Percentiles rank a stretch among this genome's conserved stretches.
phyloP scores from a whole-genome alignment of 2,113 vertebrate genomes.

The Coptodon rendalli region DNA sequence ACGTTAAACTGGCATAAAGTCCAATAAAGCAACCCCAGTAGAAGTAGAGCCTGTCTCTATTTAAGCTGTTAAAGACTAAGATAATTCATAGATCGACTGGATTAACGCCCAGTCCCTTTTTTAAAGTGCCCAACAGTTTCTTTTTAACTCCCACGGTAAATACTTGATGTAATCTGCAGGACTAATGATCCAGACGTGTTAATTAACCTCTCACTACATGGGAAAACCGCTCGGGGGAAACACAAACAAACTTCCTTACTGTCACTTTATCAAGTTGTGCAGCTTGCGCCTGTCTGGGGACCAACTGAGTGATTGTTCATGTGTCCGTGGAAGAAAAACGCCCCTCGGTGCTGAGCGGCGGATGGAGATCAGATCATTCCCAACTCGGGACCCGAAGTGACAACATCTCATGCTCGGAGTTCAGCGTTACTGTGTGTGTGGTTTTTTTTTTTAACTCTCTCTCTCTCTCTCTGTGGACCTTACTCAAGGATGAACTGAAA shows the following conservation, averaged over 20 bases:
- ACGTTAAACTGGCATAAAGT: background rate
- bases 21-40: background rate
- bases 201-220: background rate
- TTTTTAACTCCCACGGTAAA: background rate
- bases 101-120: background rate
- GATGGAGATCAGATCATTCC: slow-evolving; percentile 60
- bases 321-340: slow-evolving; percentile 20
- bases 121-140: background rate
- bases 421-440: background rate
- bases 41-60: background rate
- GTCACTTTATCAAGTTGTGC: background rate
- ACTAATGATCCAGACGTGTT: background rate
- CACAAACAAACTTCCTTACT: background rate
- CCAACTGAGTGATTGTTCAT: background rate
- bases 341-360: slow-evolving; percentile 45
- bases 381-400: slow-evolving; percentile 44
- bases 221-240: background rate
- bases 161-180: background rate
- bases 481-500: slow-evolving; percentile 16
- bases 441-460: background rate
- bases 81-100: background rate
- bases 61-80: background rate
- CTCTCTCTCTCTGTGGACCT: slow-evolving; percentile 29
- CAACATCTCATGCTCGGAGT: slow-evolving; percentile 43
- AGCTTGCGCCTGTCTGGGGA: background rate